Base-by-base conservation (phyloP, 2,113 vertebrate genomes). In the Tetrax tetrax region DNA sequence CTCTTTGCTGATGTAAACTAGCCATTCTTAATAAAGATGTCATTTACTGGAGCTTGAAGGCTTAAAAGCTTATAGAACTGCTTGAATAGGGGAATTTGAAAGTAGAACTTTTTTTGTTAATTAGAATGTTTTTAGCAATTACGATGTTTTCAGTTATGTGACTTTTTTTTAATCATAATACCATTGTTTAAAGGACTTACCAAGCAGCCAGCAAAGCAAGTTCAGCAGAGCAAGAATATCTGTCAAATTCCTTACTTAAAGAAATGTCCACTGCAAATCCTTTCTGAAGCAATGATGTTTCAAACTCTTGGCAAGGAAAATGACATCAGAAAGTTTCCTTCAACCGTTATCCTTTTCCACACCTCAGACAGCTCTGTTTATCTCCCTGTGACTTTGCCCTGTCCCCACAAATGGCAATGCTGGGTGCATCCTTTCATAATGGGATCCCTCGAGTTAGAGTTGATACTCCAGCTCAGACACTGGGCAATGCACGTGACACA, bases 151-250 rank as follows among this genome's bases (percentile, higher is more conserved):
- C 47, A 84, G 80, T 83, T 71, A 74, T 12, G 76, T 78, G 87
- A 35, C 76, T 25, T 77, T 90, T 95, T 95, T 83, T 59, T 74
- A 86, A 41, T 86, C 83, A 51, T 51, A 81, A 41, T 13, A 29
- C 60, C 21, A 33, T 95, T 95, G 76, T 93, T 89, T 83, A 59
- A 89, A 77, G 51, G 89, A 77, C 78, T 95, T 92, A 57, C 38
- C 43, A 77, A 83, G 66, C 68, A 92, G 88, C 12, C 90, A 90
- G 86, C 75, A 93, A 90, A 88, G 66, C 75, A 90, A 86, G 71
- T 80, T 96, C 90, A 95, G 88, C 93, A 90, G 87, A 93, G 89
- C 80, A 89, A 89, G 86, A 89, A 90, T 95, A 96, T 95, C 92
- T 88, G 71, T 88, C 79, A 96, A 91, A 91, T 82, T 71, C 89